Evolutionary conservation across 2,797 vertebrate species (phyloP).

Genomic region (Phoeniculus purpureus): DNA sequence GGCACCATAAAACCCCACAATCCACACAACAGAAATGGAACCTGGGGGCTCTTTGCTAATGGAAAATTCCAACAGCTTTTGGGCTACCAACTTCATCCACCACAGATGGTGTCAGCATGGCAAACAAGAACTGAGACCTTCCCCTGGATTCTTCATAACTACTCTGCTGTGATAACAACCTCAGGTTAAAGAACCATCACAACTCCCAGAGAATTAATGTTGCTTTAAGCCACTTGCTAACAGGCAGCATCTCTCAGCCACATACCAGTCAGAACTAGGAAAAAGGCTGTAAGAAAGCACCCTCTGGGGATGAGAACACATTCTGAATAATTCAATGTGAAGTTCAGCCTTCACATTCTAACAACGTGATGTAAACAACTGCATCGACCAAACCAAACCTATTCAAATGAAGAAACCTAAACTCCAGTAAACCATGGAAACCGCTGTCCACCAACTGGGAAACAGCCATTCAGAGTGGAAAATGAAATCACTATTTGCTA

Average conservation of each 20-base stretch:
- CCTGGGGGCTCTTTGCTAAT: not conserved
- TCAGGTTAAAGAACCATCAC: not conserved
- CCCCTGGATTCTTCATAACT: not conserved
- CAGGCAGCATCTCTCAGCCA: not conserved
- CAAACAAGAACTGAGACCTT: not conserved
- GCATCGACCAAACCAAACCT: not conserved
- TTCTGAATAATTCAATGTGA: not conserved
- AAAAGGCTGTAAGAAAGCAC: not conserved
- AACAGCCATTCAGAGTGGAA: not conserved
- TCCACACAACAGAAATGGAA: not conserved
- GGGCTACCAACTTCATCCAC: not conserved
- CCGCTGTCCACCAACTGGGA: not conserved
- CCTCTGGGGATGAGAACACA: not conserved
- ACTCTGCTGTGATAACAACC: not conserved
- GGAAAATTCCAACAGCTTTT: not conserved
- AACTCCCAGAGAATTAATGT: not conserved
- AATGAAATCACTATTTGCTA: not conserved
- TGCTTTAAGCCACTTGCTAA: not conserved
- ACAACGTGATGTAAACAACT: rapidly evolving
- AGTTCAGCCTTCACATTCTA: not conserved
- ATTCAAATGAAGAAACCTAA: not conserved
- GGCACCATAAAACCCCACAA: rapidly evolving
- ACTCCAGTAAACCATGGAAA: not conserved
- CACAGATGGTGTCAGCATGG: not conserved
- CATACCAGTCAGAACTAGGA: not conserved